phyloP scores from a whole-genome alignment of 1,140 invertebrate genomes.

The Nebria ingens region DNA sequence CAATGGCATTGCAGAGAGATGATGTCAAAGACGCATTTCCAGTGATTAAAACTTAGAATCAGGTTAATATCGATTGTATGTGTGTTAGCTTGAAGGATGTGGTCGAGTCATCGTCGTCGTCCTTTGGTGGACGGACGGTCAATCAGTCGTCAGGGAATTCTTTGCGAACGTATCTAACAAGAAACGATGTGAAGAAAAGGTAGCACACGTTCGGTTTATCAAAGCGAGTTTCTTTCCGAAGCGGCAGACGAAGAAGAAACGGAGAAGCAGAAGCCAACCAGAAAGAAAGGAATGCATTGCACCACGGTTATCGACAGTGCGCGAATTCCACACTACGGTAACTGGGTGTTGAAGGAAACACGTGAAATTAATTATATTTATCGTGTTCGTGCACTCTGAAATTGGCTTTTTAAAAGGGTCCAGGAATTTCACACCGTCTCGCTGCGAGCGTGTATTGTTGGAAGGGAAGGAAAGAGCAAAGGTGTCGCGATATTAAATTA shows the following conservation, averaged over 20 bases:
- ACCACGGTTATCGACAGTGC: not conserved
- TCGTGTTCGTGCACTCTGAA: not conserved
- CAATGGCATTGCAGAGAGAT: too few species aligned
- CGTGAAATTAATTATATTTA: constrained; percentile 7
- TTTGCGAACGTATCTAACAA: not conserved
- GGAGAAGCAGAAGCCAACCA: too few species aligned
- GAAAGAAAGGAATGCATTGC: too few species aligned
- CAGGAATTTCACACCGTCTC: not conserved
- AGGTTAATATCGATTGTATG: too few species aligned
- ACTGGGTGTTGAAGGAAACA: not conserved
- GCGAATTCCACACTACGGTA: not conserved
- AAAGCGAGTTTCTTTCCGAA: not conserved
- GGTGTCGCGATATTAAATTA: not conserved
- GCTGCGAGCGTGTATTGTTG: not conserved
- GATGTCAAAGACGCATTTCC: too few species aligned
- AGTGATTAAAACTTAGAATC: too few species aligned
- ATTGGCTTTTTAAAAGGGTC: not conserved
- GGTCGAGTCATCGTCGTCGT: too few species aligned
- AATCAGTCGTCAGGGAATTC: not conserved
- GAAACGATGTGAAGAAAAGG: not conserved
- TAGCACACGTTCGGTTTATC: not conserved
- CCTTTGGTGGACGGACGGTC: not conserved
- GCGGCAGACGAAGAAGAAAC: not conserved
- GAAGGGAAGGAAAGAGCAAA: not conserved
- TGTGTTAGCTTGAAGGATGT: too few species aligned